Percentiles rank a stretch among this genome's conserved stretches.
phyloP scores from a whole-genome alignment of 2,888 invertebrate genomes.

The Cerastis leucographa region DNA sequence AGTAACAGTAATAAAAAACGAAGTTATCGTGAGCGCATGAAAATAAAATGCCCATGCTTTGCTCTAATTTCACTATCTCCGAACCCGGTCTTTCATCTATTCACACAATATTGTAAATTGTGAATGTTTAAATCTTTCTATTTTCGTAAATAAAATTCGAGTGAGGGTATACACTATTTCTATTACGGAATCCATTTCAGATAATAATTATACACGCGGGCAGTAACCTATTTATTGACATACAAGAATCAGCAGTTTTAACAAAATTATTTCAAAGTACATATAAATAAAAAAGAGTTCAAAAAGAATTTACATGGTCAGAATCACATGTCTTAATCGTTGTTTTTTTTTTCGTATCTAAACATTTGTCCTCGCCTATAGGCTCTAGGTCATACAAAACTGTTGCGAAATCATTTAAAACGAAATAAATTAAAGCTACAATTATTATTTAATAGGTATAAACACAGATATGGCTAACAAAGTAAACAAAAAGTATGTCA shows the following conservation, averaged over 20 bases:
- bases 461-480: not conserved
- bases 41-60: constrained; percentile 49
- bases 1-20: constrained; percentile 36
- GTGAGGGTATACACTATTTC: constrained; percentile 52
- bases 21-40: constrained; percentile 50
- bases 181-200: constrained; percentile 64
- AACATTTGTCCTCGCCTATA: not conserved
- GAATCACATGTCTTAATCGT: not conserved
- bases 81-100: constrained; percentile 35
- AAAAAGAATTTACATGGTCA: not conserved
- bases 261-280: not conserved
- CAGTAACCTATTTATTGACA: constrained; percentile 74
- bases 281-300: not conserved
- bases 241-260: constrained; percentile 17
- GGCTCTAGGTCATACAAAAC: not conserved
- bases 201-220: constrained; percentile 76
- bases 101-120: not conserved
- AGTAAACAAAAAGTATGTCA: constrained; percentile 78
- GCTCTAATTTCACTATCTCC: constrained; percentile 51
- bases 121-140: not conserved
- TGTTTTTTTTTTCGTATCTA: constrained; percentile 5
- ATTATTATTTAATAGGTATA: not conserved
- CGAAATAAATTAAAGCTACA: not conserved
- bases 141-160: not conserved
- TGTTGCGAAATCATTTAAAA: not conserved